Conservation (phyloP, 2,113 vertebrate genomes). For the Pelusios castaneus region DNA sequence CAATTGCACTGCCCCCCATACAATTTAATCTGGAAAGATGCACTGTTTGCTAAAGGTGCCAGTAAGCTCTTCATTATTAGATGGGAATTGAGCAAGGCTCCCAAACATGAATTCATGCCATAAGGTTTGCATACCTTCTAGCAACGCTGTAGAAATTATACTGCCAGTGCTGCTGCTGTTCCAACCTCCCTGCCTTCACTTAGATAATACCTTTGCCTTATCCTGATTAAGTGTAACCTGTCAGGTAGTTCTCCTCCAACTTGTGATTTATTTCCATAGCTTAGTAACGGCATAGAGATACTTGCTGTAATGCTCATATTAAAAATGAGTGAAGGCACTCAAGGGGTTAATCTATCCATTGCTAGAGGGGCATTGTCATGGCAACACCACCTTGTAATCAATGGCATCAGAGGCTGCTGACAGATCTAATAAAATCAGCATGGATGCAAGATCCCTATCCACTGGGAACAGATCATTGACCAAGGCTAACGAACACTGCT, state of each 20-base stretch:
- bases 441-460: not conserved
- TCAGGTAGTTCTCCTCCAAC: not conserved
- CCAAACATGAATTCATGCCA: not conserved
- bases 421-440: not conserved
- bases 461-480: not conserved
- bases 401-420: not conserved
- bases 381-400: not conserved
- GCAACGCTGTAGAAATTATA: not conserved
- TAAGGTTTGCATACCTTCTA: not conserved
- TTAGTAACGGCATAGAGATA: not conserved
- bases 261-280: not conserved
- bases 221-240: not conserved
- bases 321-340: not conserved
- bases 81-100: not conserved
- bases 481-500: not conserved
- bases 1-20: not conserved
- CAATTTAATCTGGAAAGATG: not conserved
- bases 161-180: not conserved
- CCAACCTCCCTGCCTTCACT: not conserved
- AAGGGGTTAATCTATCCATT: not conserved
- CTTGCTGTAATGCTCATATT: not conserved
- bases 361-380: not conserved
- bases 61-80: not conserved
- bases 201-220: not conserved
- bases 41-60: not conserved